Conservation (phyloP, 2,113 vertebrate genomes). For the Phaetusa simplex region DNA sequence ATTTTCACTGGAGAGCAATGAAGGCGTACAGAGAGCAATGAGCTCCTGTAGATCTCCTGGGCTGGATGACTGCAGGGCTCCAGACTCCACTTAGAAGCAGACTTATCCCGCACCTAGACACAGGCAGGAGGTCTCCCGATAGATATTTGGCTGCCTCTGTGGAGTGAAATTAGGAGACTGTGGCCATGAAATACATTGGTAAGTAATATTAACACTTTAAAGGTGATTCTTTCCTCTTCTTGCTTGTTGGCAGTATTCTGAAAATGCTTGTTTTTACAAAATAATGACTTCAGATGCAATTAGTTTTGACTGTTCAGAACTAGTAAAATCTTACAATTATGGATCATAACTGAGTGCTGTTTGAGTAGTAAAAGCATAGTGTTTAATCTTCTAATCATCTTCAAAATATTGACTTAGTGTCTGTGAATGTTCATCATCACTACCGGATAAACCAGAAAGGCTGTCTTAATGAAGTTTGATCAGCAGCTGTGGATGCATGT, state of each 20-base stretch:
- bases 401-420: conserved; percentile 59
- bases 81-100: not conserved
- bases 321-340: not conserved
- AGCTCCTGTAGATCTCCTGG: not conserved
- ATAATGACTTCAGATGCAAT: not conserved
- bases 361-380: conserved; percentile 1
- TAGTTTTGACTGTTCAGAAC: not conserved
- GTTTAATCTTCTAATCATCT: conserved; percentile 22
- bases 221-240: not conserved
- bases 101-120: not conserved
- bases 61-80: not conserved
- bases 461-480: conserved; percentile 9
- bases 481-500: not conserved
- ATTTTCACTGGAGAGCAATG: not conserved
- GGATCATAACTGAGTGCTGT: not conserved
- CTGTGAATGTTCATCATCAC: not conserved
- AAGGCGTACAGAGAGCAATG: not conserved
- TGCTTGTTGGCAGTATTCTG: not conserved
- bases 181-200: not conserved
- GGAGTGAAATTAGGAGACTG: not conserved
- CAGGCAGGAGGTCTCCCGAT: not conserved
- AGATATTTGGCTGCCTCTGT: not conserved
- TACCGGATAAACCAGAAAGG: conserved; percentile 24
- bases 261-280: not conserved
- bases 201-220: not conserved